Conservation (phyloP, 2,888 invertebrate genomes). For the Baccha elongata region DNA sequence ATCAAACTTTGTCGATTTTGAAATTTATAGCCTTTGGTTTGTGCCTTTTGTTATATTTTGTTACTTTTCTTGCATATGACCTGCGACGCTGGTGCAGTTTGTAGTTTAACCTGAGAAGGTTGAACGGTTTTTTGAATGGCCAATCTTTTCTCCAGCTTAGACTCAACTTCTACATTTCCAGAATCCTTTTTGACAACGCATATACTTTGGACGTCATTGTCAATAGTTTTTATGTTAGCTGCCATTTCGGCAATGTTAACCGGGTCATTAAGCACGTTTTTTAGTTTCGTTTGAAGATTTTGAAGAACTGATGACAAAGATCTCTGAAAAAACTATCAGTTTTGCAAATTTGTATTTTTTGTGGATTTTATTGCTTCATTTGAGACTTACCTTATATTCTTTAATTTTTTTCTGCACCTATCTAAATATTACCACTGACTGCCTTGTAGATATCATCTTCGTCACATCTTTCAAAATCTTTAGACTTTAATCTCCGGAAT, state of each 20-base stretch:
- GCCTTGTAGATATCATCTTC: slow-evolving; percentile 97
- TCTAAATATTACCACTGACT: slow-evolving; percentile 94
- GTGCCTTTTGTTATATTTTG: slow-evolving; percentile 95
- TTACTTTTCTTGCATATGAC: slow-evolving; percentile 96
- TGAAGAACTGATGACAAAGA: slow-evolving; percentile 90
- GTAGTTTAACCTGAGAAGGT: slow-evolving; percentile 84
- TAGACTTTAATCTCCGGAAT: no score
- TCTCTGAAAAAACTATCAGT: slow-evolving; percentile 84
- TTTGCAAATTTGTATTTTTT: neutral
- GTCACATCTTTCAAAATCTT: slow-evolving; percentile 96
- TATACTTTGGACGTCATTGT: slow-evolving; percentile 93
- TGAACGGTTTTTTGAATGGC: slow-evolving; percentile 80
- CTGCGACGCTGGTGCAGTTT: slow-evolving; percentile 93
- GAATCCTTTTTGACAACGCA: slow-evolving; percentile 95
- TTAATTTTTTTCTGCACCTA: slow-evolving; percentile 91
- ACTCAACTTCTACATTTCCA: slow-evolving; percentile 93
- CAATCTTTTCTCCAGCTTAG: slow-evolving; percentile 94
- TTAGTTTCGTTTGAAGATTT: slow-evolving; percentile 79
- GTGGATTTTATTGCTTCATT: neutral
- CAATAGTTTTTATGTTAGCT: slow-evolving; percentile 86
- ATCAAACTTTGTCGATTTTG: slow-evolving; percentile 98
- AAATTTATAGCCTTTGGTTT: slow-evolving; percentile 96
- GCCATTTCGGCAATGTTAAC: slow-evolving; percentile 94
- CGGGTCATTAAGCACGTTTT: slow-evolving; percentile 93
- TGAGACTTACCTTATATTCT: slow-evolving; percentile 91